A percentile compares a stretch with the other conserved stretches of the same genome.
phyloP scores from a whole-genome alignment of 2,888 invertebrate species.

The Amblyteles armatorius region DNA sequence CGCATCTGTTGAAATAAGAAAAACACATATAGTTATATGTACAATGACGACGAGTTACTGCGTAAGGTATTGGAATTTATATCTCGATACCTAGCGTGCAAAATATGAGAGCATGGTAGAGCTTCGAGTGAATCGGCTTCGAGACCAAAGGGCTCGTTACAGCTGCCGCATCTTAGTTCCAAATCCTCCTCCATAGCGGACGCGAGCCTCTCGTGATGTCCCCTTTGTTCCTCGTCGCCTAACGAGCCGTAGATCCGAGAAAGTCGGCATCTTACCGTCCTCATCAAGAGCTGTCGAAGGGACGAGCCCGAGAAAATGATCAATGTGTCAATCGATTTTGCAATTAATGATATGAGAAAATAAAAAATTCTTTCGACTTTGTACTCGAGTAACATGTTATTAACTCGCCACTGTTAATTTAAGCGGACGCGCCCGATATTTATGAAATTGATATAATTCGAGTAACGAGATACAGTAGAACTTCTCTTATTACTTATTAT shows the following conservation, averaged over 20 bases:
- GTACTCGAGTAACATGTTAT: background rate
- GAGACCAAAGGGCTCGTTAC: constrained; percentile 91
- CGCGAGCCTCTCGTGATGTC: constrained; percentile 91
- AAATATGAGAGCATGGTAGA: constrained; percentile 94
- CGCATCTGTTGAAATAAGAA: constrained; percentile 85
- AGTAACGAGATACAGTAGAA: too few relatives aligned
- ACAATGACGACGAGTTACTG: background rate
- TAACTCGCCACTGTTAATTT: background rate
- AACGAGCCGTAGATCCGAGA: constrained; percentile 93
- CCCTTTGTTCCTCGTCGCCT: constrained; percentile 92
- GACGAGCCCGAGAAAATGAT: constrained; percentile 14
- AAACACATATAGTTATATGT: background rate
- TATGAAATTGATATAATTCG: too few relatives aligned
- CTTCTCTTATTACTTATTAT: too few relatives aligned
- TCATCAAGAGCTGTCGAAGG: constrained; percentile 88
- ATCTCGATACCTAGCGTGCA: constrained; percentile 90
- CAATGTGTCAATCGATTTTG: constrained; percentile 19
- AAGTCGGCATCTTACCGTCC: constrained; percentile 92
- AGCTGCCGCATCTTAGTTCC: constrained; percentile 92
- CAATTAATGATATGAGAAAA: background rate
- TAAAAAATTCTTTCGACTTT: background rate
- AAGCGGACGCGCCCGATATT: too few relatives aligned
- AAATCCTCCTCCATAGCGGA: constrained; percentile 88
- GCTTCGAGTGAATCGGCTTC: constrained; percentile 92
- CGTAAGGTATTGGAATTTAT: constrained; percentile 6